Base-by-base conservation (phyloP, 2,113 vertebrate species). In the Donacobius atricapilla region DNA sequence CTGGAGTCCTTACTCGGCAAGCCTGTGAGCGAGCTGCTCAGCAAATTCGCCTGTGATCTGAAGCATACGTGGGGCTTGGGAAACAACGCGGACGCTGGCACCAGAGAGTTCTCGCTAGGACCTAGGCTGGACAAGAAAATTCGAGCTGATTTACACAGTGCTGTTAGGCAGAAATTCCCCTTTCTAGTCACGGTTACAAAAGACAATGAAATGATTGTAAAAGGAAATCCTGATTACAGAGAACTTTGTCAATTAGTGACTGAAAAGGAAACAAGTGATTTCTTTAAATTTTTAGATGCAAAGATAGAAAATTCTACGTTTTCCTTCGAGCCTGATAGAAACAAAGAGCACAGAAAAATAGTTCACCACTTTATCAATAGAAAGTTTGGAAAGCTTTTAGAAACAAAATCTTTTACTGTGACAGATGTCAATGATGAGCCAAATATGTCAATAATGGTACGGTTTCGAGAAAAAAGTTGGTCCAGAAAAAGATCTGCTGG, bases 281-380 rank as follows among this genome's bases (percentile, higher is more conserved):
- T 99, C 97, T 99, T 99, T 85, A 98, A 98, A 90, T 99, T 99
- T 96, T 98, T 99, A 61, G 99, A 99, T 56, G 98, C 98, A 58
- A 99, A 99, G 97, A 89, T 97, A 47, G 97, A 98, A 69, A 98
- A 98, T 50, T 98, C 99, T 1, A 98, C 96, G 0, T 99, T 99
- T 92, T 98, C 98, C 7, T 99, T 99, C 94, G 96, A 97, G 45
- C 98, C 98, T 2, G 99, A 99, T 76, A 93, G 88, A 65, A 95
- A 97, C 66, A 99, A 99, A 95, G 98, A 98, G 14, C 99, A 99
- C 94, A 98, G 99, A 94, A 99, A 98, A 64, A 96, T 95, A 6
- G 98, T 99, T 47, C 99, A 99, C 83, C 99, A 99, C 96, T 99
- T 99, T 86, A 96, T 99, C 86, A 99, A 98, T 79, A 98, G 98